Conservation (phyloP, 2,888 invertebrate genomes). For the Macaria notata region DNA sequence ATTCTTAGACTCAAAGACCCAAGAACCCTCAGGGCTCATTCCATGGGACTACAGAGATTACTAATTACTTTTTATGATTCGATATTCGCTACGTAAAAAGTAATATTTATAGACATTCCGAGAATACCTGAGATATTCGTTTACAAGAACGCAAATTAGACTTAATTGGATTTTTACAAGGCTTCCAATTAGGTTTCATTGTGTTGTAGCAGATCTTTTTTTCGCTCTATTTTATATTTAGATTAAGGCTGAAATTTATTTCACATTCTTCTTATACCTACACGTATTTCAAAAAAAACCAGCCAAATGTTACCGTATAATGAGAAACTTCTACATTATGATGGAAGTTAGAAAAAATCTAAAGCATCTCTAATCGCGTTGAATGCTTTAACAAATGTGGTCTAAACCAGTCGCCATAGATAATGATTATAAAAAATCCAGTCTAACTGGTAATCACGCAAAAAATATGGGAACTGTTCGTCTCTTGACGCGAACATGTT, state of each 20-base stretch:
- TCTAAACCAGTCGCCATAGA: slow-evolving; percentile 40
- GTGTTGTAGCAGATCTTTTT: too few relatives aligned
- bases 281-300: too few relatives aligned
- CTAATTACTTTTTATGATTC: slow-evolving; percentile 36
- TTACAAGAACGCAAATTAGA: neutral
- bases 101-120: neutral
- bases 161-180: too few relatives aligned
- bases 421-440: slow-evolving; percentile 39
- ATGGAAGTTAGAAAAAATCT: slow-evolving; percentile 1
- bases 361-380: slow-evolving; percentile 27
- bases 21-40: slow-evolving; percentile 26
- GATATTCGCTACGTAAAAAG: slow-evolving; percentile 11
- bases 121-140: neutral
- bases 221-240: too few relatives aligned
- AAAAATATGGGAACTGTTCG: slow-evolving; percentile 43
- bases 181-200: too few relatives aligned
- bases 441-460: slow-evolving; percentile 40
- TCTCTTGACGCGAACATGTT: slow-evolving; percentile 40
- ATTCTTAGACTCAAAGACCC: slow-evolving; percentile 61
- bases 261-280: too few relatives aligned
- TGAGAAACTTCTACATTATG: too few relatives aligned
- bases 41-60: slow-evolving; percentile 44
- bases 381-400: slow-evolving; percentile 28
- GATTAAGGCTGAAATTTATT: too few relatives aligned
- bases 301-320: too few relatives aligned